Conservation (phyloP, 2,113 vertebrate genomes). For the Climacteris rufus region DNA sequence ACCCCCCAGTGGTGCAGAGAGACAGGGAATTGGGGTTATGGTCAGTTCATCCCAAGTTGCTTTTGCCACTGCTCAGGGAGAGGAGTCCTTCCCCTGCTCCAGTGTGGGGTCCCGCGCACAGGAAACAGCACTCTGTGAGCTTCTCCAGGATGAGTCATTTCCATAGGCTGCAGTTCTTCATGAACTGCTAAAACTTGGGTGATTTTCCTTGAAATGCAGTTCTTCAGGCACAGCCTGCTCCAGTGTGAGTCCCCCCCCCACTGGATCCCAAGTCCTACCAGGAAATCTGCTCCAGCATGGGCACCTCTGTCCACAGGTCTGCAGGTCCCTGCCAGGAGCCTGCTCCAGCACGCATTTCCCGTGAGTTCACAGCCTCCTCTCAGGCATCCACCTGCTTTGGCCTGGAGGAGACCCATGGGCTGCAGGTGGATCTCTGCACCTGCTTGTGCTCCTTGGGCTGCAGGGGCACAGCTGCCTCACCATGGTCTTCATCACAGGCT, state of each 20-base stretch:
- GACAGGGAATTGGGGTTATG: not conserved
- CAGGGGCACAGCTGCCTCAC: not conserved
- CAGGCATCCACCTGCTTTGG: not conserved
- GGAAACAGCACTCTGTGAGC: not conserved
- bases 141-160: not conserved
- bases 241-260: not conserved
- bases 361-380: not conserved
- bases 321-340: not conserved
- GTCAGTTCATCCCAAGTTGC: too few species aligned
- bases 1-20: too few species aligned
- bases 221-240: not conserved
- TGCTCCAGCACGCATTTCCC: rapidly evolving
- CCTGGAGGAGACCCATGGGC: not conserved
- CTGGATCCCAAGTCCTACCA: not conserved
- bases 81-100: not conserved
- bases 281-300: not conserved
- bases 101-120: not conserved
- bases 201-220: not conserved
- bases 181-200: not conserved
- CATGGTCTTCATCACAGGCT: not conserved
- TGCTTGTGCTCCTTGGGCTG: too few species aligned
- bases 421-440: not conserved
- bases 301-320: not conserved
- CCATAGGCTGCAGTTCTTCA: not conserved
- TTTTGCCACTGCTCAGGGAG: not conserved